Evolutionary conservation across 2,113 vertebrate genomes (phyloP), one percentile per base, ranked within the genome.

Genomic region (Aspiorhynchus laticeps): DNA sequence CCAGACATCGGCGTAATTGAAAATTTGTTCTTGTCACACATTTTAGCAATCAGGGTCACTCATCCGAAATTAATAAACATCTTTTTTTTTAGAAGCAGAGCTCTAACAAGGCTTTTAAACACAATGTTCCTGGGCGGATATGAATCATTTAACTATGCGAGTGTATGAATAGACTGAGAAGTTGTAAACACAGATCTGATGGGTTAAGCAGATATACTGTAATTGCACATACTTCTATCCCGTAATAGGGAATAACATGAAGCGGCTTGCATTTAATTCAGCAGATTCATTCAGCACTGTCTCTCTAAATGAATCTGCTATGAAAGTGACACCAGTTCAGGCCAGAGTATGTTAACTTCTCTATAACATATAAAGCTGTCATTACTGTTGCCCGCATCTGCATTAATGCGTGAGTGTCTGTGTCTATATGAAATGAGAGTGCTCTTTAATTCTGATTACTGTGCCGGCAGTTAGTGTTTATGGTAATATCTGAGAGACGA

Each of bases 391-490:
- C 31, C 33, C 24, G 28, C 28, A 17, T 83, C 38, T 86, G 63
- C 77, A 73, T 85, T 67, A 38, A 11, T 61, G 38, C 19, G 3
- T 80, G 53, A 21, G 33, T 73, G 65, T 77, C 21, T 61, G 43
- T 48, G 24, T 38, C 51, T 67, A 94, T 24, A 11, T 48, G 24
- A 92, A 93, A 41, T 21, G 56, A 85, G 43, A 67, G 53, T 19
- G 56, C 80, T 94, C 94, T 96, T 96, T 96, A 96, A 96, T 95
- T 92, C 94, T 95, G 95, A 96, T 95, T 93, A 94, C 92, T 91
- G 95, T 90, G 94, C 95, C 91, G 90, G 93, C 94, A 95, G 97
- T 97, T 96, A 96, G 95, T 95, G 96, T 94, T 94, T 95, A 95
- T 94, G 94, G 95, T 96, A 94, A 94, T 94, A 95, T 94, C 93